Evolutionary conservation across 2,113 vertebrate species (phyloP).

Genomic region (Siniperca knerii): DNA sequence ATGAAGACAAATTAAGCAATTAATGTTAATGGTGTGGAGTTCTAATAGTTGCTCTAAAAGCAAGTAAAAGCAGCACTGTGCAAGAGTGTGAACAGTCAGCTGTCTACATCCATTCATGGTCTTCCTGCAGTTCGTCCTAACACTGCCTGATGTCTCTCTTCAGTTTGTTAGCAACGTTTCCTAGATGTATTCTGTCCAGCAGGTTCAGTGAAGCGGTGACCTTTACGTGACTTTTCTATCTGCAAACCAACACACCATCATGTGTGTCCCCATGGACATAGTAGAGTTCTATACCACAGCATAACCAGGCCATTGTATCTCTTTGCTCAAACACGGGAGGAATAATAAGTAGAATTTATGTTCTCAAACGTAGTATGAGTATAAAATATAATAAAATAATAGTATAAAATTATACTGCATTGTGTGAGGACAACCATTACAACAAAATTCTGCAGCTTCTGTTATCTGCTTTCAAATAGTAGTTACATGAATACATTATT

Average conservation of each 20-base stretch:
- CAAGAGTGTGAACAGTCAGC: background rate
- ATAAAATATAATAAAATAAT: background rate
- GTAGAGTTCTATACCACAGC: background rate
- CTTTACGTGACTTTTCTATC: constrained; percentile 51
- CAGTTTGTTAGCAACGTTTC: constrained; percentile 20
- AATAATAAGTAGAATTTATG: constrained; percentile 37
- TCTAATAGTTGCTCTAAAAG: constrained; percentile 5
- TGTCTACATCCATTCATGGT: background rate
- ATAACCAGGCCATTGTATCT: constrained; percentile 30
- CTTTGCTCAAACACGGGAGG: constrained; percentile 31
- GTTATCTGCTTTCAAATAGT: constrained; percentile 22
- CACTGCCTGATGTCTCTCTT: constrained; percentile 12
- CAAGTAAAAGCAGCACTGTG: background rate
- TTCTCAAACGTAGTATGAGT: background rate
- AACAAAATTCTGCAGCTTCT: background rate
- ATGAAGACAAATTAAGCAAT: constrained; percentile 30
- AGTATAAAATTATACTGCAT: background rate
- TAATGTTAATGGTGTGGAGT: constrained; percentile 9
- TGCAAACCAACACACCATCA: constrained; percentile 29
- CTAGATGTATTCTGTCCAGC: constrained; percentile 9
- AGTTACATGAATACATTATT: constrained; percentile 24
- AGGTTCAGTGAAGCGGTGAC: constrained; percentile 27
- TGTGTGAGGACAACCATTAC: constrained; percentile 12
- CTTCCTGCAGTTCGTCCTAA: background rate
- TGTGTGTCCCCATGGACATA: constrained; percentile 37